Percentiles rank a stretch among this genome's conserved stretches.
These are phyloP conservation scores for Lochmaea crataegi DNA, from an alignment of 2,888 invertebrate genomes.

Conservation along the genomic window DNA sequence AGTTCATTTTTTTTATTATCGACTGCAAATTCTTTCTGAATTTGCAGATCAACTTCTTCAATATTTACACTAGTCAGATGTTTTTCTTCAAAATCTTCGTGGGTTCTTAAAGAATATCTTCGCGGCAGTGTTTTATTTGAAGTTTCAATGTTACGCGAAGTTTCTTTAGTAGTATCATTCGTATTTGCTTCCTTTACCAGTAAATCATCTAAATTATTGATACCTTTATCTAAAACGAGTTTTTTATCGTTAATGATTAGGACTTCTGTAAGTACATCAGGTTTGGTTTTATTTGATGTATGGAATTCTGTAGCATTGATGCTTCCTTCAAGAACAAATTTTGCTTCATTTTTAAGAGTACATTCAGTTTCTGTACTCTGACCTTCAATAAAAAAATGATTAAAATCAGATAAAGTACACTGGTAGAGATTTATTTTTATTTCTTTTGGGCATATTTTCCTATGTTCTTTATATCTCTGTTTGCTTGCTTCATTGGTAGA, in stretches of 20 bases:
- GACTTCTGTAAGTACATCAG: background rate
- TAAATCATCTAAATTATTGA: background rate
- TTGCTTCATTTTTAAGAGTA: background rate
- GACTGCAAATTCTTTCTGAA: background rate
- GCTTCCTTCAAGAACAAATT: background rate
- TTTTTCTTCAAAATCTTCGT: background rate
- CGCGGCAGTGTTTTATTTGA: background rate
- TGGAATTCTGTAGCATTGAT: background rate
- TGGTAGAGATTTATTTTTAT: background rate
- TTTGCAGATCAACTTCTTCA: background rate
- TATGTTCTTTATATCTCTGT: background rate
- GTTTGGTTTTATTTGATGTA: background rate
- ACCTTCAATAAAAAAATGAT: constrained; percentile 4
- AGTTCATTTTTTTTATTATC: background rate
- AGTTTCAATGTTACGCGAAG: background rate
- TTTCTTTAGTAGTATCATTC: background rate
- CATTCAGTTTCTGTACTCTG: background rate
- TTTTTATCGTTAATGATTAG: background rate
- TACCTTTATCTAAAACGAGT: background rate
- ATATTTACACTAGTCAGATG: background rate
- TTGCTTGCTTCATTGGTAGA: background rate
- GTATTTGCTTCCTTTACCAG: background rate
- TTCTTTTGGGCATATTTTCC: background rate
- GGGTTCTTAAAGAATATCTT: background rate
- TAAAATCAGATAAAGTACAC: background rate